Base-by-base conservation (phyloP, 2,888 invertebrate genomes). In the Tryphoninae sp. region DNA sequence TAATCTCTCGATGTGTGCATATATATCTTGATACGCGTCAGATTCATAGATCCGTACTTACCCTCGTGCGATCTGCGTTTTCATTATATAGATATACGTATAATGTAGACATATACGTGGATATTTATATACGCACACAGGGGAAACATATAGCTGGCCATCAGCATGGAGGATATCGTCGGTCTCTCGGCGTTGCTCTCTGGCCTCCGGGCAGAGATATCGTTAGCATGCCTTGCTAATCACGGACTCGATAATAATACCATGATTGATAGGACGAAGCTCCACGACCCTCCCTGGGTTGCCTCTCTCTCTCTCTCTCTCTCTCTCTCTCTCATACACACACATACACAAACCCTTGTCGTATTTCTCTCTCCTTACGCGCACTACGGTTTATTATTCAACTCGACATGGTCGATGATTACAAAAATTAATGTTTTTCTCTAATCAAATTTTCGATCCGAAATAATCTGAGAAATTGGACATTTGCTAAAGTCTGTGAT, bases 211-310 rank as follows among this genome's bases (percentile, higher is more conserved):
- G 89, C 88, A 89, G 90, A 90, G 90, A 91, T 91, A 91, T 91
- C 91, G 91, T 91, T 91, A 91, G 90, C 91, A 90, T 91, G 91
- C 91, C 91, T 91, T 91, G 90, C 91, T 91, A 91, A 91, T 91
- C 91, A 91, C 89, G 89, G 89, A 89, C 90, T 91, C 91, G 91
- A 91, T 91, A 91, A 91, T 91, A 91, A 91, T 91, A 91, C 89
- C 90, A 89, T 91, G 91, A 91, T 91, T 91, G 91, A 91, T 91
- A 90, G 91, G 89, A 90, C 90, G 91, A 88, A 90, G 88, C 89
- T 88, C 88, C 86, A 79, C 80, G 80, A 82, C 55, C 62, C 84
- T 78, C 71, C 81, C 77, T 42, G 16, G 26, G 49, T 65, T 16
- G 45, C 11, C 72, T 59, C 26, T 58, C 78, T 23, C 53, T 9